Conservation (phyloP, 2,888 invertebrate species). For the Oscheius sp. region DNA sequence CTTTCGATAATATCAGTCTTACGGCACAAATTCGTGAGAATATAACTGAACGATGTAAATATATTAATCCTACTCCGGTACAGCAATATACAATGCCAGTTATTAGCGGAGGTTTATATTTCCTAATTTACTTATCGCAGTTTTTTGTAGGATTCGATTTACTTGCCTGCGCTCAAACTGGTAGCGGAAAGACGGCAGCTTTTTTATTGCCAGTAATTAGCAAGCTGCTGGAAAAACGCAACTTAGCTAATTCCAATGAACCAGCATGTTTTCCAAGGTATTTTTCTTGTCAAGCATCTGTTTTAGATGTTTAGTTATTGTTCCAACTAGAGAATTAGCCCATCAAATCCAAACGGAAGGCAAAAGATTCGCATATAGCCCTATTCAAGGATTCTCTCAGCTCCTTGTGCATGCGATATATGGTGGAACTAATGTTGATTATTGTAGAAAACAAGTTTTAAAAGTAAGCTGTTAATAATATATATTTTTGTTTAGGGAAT, state of each 20-base stretch:
- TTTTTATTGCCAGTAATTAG: slow-evolving; percentile 66
- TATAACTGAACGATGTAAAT: slow-evolving; percentile 80
- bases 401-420: slow-evolving; percentile 39
- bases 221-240: slow-evolving; percentile 41
- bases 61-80: slow-evolving; percentile 88
- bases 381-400: slow-evolving; percentile 26
- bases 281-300: background rate
- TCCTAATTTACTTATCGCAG: no score
- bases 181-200: slow-evolving; percentile 87
- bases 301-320: slow-evolving; percentile 76
- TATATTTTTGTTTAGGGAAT: slow-evolving; percentile 30
- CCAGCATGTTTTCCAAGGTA: slow-evolving; percentile 38
- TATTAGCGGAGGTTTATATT: slow-evolving; percentile 75
- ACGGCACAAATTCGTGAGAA: slow-evolving; percentile 80
- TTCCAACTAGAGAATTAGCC: slow-evolving; percentile 89
- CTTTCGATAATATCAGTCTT: slow-evolving; percentile 81
- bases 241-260: slow-evolving; percentile 42
- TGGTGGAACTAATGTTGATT: slow-evolving; percentile 45
- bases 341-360: slow-evolving; percentile 88
- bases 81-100: slow-evolving; percentile 90
- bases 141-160: slow-evolving; percentile 81
- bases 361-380: slow-evolving; percentile 79
- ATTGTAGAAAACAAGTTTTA: slow-evolving; percentile 17
- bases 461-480: background rate
- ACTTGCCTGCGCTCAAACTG: slow-evolving; percentile 98